Evolutionary conservation across 2,888 invertebrate genomes (phyloP).

Genomic region (Loripinus fragilis): DNA sequence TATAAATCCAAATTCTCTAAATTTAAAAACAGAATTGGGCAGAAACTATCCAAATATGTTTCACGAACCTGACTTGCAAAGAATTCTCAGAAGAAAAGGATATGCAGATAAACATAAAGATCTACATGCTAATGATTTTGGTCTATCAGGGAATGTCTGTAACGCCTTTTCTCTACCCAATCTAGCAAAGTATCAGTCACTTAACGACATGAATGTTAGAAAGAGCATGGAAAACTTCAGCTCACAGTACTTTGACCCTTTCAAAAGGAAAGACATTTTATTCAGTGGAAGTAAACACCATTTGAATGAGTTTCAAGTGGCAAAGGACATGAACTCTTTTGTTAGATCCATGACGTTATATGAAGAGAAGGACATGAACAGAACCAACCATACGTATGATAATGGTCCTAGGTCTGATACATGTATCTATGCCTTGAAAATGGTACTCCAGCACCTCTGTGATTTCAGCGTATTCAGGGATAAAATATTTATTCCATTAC

Average conservation of each 20-base stretch:
- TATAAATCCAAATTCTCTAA: too few species aligned
- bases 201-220: not conserved
- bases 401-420: not conserved
- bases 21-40: too few species aligned
- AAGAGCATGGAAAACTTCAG: not conserved
- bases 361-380: not conserved
- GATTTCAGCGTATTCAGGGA: conserved; percentile 48
- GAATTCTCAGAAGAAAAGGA: not conserved
- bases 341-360: conserved; percentile 19
- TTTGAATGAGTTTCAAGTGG: conserved; percentile 31
- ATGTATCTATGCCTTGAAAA: not conserved
- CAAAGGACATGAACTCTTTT: conserved; percentile 24
- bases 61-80: not conserved
- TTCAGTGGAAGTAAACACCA: conserved; percentile 46
- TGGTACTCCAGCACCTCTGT: not conserved
- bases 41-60: too few species aligned
- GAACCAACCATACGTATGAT: too few species aligned
- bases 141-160: not conserved
- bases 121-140: not conserved
- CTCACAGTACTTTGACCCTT: conserved; percentile 22
- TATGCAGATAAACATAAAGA: not conserved
- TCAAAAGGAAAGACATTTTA: conserved; percentile 46
- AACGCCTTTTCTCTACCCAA: not conserved
- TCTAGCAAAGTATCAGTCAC: not conserved
- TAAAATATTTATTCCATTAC: conserved; percentile 53